Percentiles rank a stretch among this genome's conserved stretches.
Conservation (phyloP, 1,140 invertebrate genomes). For the Potamilus streckersoni region DNA sequence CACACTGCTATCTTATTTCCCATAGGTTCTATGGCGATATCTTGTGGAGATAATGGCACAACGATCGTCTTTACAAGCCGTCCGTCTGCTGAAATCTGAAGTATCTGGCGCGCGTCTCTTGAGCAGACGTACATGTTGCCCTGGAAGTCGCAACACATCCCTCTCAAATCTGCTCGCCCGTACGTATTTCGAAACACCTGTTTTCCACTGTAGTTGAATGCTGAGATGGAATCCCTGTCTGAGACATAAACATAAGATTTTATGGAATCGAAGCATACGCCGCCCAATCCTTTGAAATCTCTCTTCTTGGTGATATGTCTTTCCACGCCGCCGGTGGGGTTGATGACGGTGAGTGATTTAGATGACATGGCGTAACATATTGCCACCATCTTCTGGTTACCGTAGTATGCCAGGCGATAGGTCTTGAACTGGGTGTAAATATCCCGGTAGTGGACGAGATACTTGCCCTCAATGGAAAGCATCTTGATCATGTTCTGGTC, state of each 20-base stretch:
- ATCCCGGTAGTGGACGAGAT: constrained; percentile 15
- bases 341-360: constrained; percentile 18
- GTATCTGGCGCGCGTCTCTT: constrained; percentile 22
- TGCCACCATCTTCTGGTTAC: constrained; percentile 18
- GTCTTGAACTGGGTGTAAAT: constrained; percentile 26
- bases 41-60: constrained; percentile 30
- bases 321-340: constrained; percentile 22
- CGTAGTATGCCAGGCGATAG: constrained; percentile 21
- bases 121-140: constrained; percentile 33
- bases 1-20: constrained; percentile 31
- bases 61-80: constrained; percentile 24
- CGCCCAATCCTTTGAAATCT: constrained; percentile 29
- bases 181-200: constrained; percentile 30
- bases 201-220: constrained; percentile 24
- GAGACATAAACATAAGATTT: constrained; percentile 32
- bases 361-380: constrained; percentile 25
- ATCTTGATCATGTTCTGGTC: constrained; percentile 28
- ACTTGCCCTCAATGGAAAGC: constrained; percentile 25
- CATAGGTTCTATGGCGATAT: constrained; percentile 33
- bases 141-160: constrained; percentile 28
- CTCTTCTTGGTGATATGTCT: constrained; percentile 24
- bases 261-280: constrained; percentile 22
- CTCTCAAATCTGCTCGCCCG: constrained; percentile 25
- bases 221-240: constrained; percentile 22
- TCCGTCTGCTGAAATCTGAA: constrained; percentile 26